These are phyloP conservation scores for Lepidostoma basale DNA, from an alignment of 1,140 invertebrate genomes.

Conservation along the genomic window DNA sequence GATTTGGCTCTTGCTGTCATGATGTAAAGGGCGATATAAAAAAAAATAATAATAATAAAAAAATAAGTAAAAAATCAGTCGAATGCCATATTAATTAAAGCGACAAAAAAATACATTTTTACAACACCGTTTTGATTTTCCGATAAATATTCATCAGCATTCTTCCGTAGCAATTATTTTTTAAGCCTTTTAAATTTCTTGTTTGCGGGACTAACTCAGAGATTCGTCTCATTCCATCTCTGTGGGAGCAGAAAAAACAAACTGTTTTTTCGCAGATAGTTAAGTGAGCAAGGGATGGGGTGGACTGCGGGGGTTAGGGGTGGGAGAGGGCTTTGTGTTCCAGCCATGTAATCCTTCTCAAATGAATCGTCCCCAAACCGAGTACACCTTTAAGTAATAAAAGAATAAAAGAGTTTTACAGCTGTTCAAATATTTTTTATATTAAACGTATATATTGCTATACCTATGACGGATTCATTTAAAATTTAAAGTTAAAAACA, in stretches of 20 bases:
- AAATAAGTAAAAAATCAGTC: no score
- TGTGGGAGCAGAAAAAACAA: conserved; percentile 14
- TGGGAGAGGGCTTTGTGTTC: conserved; percentile 15
- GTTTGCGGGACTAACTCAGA: conserved; percentile 20
- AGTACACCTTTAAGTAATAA: conserved; percentile 35
- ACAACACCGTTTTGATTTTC: neutral
- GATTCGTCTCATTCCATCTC: conserved; percentile 16
- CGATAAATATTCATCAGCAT: conserved; percentile 25
- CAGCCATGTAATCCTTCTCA: conserved; percentile 31
- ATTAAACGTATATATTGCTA: no score
- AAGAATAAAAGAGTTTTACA: conserved; percentile 28
- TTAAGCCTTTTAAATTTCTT: conserved; percentile 27
- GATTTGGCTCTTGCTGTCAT: no score
- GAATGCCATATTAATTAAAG: no score
- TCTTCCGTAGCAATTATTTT: conserved; percentile 21
- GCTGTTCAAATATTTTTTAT: no score
- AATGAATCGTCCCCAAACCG: conserved; percentile 28
- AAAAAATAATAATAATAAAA: no score
- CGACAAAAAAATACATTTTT: no score
- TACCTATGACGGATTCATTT: no score
- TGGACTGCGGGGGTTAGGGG: neutral
- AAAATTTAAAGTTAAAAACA: no score
- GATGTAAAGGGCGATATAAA: no score
- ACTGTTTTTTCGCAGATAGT: conserved; percentile 9
- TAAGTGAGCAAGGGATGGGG: conserved; percentile 4